These are phyloP conservation scores for Scytalopus superciliaris DNA, from an alignment of 2,113 vertebrate species.

Conservation along the genomic window DNA sequence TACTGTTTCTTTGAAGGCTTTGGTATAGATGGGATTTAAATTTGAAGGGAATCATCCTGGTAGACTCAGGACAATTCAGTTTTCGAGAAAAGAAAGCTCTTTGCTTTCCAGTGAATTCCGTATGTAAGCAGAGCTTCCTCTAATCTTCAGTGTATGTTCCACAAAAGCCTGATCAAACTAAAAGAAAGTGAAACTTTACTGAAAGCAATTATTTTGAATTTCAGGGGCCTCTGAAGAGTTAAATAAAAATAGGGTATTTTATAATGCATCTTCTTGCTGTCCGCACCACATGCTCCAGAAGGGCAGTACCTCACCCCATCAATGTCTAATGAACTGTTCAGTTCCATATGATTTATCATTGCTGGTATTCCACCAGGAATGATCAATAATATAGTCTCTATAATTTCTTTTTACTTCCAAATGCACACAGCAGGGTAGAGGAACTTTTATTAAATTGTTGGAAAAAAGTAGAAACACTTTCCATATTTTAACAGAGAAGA, in stretches of 20 bases:
- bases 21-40: neutral
- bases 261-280: neutral
- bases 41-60: neutral
- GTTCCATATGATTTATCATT: constrained; percentile 44
- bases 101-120: neutral
- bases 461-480: constrained; percentile 31
- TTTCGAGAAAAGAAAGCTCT: neutral
- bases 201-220: neutral
- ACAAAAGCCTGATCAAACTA: neutral
- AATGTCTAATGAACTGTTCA: constrained; percentile 67
- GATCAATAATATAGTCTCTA: constrained; percentile 63
- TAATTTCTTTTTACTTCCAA: constrained; percentile 66
- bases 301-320: constrained; percentile 26
- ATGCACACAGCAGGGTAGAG: constrained; percentile 53
- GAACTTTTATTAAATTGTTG: constrained; percentile 49
- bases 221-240: constrained; percentile 5
- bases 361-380: constrained; percentile 41
- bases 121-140: neutral
- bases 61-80: neutral
- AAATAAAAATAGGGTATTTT: constrained; percentile 43
- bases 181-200: constrained; percentile 30
- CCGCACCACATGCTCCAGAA: neutral
- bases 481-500: constrained; percentile 45
- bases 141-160: neutral
- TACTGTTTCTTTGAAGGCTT: neutral